Conservation (phyloP, 2,113 vertebrate species). For the Sterrhoptilus dennistouni region DNA sequence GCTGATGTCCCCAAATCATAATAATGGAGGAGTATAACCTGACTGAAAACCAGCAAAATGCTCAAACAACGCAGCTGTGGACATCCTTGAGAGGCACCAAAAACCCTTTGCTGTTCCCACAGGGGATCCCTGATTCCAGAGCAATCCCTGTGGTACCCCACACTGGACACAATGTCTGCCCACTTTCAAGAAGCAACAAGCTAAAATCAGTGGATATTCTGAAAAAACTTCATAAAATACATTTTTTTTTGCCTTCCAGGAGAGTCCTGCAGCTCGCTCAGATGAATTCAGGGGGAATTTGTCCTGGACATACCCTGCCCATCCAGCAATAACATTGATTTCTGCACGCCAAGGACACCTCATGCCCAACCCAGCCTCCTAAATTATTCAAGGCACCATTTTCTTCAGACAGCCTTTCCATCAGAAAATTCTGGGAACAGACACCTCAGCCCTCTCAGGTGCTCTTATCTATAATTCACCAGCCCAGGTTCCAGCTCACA, state of each 20-base stretch:
- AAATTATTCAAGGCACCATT: conserved; percentile 30
- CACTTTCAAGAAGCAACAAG: background rate
- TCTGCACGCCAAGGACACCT: background rate
- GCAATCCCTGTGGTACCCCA: background rate
- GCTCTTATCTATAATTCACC: conserved; percentile 39
- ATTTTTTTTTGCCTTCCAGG: background rate
- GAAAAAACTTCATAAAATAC: background rate
- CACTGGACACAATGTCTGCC: background rate
- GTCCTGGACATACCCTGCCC: background rate
- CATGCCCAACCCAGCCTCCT: background rate
- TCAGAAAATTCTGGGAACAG: conserved; percentile 8
- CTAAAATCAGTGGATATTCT: background rate
- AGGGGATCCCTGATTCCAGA: background rate
- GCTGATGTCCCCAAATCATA: background rate
- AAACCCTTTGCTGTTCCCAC: background rate
- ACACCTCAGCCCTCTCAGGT: conserved; percentile 27
- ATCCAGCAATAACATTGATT: background rate
- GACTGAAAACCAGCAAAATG: background rate
- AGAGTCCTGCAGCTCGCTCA: background rate
- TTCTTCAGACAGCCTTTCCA: conserved; percentile 36
- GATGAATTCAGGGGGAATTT: background rate
- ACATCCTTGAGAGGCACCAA: background rate
- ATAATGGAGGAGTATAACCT: background rate
- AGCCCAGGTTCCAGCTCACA: background rate
- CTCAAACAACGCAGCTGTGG: background rate